Conservation (phyloP, 2,113 vertebrate species). For the Gymnarchus niloticus region DNA sequence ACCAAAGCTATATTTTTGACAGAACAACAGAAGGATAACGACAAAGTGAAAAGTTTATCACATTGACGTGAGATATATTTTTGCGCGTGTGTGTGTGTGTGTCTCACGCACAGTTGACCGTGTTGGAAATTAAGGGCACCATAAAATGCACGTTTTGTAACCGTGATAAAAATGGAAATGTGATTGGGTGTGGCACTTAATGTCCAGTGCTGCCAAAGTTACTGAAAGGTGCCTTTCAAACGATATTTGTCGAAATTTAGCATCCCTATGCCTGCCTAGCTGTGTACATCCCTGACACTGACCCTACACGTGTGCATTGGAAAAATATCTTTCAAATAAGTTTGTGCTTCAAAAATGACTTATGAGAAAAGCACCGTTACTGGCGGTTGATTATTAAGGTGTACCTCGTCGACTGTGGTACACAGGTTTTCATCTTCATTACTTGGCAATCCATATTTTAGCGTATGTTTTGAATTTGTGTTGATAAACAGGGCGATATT, state of each 20-base stretch:
- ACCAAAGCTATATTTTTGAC: not conserved
- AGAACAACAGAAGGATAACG: not conserved
- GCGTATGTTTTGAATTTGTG: not conserved
- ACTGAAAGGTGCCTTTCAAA: not conserved
- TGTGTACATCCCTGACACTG: not conserved
- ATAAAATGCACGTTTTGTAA: not conserved
- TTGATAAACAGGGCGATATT: not conserved
- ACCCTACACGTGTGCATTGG: not conserved
- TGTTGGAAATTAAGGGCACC: not conserved
- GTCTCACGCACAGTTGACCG: not conserved
- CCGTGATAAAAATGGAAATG: not conserved
- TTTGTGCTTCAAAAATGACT: not conserved
- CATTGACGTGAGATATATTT: not conserved
- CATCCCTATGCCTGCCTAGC: not conserved
- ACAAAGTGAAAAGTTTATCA: not conserved
- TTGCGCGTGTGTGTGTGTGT: too few species aligned
- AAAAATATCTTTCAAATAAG: not conserved
- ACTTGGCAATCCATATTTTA: not conserved
- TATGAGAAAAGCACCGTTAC: too few species aligned
- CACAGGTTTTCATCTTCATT: not conserved
- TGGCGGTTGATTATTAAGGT: too few species aligned
- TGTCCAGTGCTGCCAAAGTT: too few species aligned
- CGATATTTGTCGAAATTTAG: not conserved
- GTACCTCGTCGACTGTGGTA: too few species aligned
- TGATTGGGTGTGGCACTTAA: not conserved